Base-by-base conservation (phyloP, 2,797 vertebrate species). In the Brachyrhaphis roseni region DNA sequence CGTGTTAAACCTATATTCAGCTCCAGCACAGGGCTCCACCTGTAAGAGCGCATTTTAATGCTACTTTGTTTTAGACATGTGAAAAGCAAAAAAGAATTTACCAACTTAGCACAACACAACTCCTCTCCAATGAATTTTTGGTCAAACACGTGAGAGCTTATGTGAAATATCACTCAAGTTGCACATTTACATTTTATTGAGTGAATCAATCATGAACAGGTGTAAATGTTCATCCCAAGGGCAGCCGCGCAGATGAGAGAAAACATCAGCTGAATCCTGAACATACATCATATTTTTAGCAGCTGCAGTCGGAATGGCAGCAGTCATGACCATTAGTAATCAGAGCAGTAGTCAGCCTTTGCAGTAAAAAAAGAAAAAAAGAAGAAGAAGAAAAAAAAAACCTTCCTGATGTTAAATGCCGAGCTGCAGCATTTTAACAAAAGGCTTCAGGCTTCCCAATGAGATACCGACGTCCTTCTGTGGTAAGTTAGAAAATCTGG, bases 221-320 rank as follows among this genome's bases (percentile, higher is more conserved):
- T 76, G 13, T 11, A 28, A 31, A 66, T 45, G 39, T 20, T 79
- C 12, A 7, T 26, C 41, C 59, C 1, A 1, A 55, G 23, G 39
- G 64, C 20, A 62, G 12, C 57, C n/a, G 31, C 10, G 1, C 45
- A 10, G 41, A n/a, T 46, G 51, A 76, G 13, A 45, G 23, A 47
- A 83, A 78, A 74, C 41, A 39, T 23, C 4, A 15, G 34, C 45
- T 59, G 73, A 68, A 78, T 76, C 39, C n/a, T n/a, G 28, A 72
- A 47, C 26, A 36, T 78, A 20, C 26, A 23, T 34, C 57, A 20
- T 76, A 41, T 73, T 71, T 72, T 72, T 41, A 75, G 77, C 64
- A 31, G 81, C 26, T 55, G 53, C 45, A 34, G 53, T 39, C 5
- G 39, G 0, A 28, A 47, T 51, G 45, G 36, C 41, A 77, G 74